Evolutionary conservation across 2,888 invertebrate species (phyloP).

Genomic region (Temnothorax unifasciatus): DNA sequence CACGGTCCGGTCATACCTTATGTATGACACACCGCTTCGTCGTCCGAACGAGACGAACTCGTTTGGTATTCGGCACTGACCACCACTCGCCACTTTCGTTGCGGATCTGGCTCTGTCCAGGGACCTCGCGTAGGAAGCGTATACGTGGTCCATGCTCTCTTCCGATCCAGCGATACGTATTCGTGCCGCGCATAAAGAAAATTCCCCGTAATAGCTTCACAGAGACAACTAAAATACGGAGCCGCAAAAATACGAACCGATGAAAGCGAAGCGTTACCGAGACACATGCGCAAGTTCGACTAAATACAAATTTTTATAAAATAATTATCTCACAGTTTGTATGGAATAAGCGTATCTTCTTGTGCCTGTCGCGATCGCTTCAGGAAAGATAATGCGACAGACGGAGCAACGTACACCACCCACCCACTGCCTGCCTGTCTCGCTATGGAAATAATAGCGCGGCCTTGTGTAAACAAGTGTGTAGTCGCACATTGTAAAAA

Average conservation of each 20-base stretch:
- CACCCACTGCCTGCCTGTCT: background rate
- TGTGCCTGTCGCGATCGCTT: background rate
- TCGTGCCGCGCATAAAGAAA: slow-evolving; percentile 51
- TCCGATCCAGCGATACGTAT: slow-evolving; percentile 39
- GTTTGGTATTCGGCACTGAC: slow-evolving; percentile 86
- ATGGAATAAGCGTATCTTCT: background rate
- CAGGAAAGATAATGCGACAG: background rate
- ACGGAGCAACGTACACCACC: background rate
- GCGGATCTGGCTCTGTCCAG: slow-evolving; percentile 78
- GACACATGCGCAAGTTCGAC: background rate
- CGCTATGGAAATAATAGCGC: background rate
- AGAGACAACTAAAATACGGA: background rate
- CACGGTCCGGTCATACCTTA: slow-evolving; percentile 83
- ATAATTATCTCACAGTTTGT: background rate
- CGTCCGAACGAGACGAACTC: slow-evolving; percentile 77
- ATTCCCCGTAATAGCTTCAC: slow-evolving; percentile 37
- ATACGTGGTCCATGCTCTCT: slow-evolving; percentile 66
- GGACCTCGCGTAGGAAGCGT: slow-evolving; percentile 36
- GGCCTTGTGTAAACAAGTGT: background rate
- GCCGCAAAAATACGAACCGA: background rate
- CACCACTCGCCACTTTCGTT: slow-evolving; percentile 85
- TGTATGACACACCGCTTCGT: slow-evolving; percentile 82
- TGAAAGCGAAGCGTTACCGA: background rate
- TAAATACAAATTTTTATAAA: background rate
- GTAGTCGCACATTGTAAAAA: background rate